Percentiles rank a stretch among this genome's conserved stretches.
phyloP scores from a whole-genome alignment of 1,140 invertebrate species.

The Drosophila pseudoananassae region DNA sequence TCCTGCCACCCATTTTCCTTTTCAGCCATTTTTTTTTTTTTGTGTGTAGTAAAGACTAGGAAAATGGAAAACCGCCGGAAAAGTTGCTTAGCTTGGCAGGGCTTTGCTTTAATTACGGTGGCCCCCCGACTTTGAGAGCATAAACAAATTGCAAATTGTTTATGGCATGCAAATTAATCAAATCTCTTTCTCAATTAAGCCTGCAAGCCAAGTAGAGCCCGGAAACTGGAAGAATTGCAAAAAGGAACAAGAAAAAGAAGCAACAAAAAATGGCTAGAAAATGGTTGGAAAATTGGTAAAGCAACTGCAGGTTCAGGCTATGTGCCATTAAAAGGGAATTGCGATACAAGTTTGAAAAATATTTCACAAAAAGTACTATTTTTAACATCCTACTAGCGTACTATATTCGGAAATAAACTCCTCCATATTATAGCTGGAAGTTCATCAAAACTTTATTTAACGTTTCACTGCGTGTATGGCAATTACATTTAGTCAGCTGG shows the following conservation, averaged over 20 bases:
- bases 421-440: neutral
- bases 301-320: too few relatives aligned
- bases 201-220: constrained; percentile 17
- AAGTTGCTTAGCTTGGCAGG: constrained; percentile 57
- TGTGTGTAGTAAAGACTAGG: neutral
- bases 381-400: too few relatives aligned
- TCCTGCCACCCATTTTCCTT: neutral
- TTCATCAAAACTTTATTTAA: neutral
- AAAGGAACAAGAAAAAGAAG: neutral
- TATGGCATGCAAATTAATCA: constrained; percentile 81
- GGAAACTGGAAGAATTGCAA: constrained; percentile 1
- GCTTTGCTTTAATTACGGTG: constrained; percentile 75
- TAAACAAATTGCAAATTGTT: constrained; percentile 81
- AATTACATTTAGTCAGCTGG: constrained; percentile 34
- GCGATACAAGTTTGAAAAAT: too few relatives aligned
- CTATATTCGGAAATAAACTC: neutral
- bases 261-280: too few relatives aligned
- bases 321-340: too few relatives aligned
- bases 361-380: too few relatives aligned
- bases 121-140: constrained; percentile 63
- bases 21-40: neutral
- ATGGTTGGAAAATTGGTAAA: too few relatives aligned
- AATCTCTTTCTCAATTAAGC: constrained; percentile 78
- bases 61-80: constrained; percentile 28
- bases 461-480: constrained; percentile 3